Conservation (phyloP, 1,140 invertebrate genomes). For the Sweltsa coloradensis region DNA sequence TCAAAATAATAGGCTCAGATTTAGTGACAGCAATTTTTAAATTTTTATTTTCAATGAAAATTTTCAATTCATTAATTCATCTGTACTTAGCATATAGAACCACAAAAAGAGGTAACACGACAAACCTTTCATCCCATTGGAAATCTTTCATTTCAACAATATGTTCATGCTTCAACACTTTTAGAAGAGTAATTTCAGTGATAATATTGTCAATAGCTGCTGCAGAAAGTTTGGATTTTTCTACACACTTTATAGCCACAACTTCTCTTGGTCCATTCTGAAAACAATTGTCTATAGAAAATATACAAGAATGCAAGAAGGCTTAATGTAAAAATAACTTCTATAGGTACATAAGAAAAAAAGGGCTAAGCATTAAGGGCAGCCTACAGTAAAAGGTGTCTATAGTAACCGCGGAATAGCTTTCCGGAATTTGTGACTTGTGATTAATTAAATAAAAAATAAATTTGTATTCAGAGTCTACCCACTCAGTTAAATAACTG, state of each 20-base stretch:
- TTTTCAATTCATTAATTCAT: not conserved
- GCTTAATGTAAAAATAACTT: too few relatives aligned
- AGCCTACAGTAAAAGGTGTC: too few relatives aligned
- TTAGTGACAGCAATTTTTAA: not conserved
- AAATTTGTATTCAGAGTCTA: too few relatives aligned
- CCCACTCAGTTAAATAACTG: too few relatives aligned
- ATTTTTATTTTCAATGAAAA: not conserved
- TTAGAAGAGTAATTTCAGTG: constrained; percentile 74
- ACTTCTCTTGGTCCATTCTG: constrained; percentile 46
- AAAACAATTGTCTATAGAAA: too few relatives aligned
- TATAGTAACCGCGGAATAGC: too few relatives aligned
- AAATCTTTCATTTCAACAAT: constrained; percentile 81
- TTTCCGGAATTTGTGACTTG: too few relatives aligned
- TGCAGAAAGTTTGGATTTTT: constrained; percentile 59
- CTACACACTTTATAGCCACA: constrained; percentile 75
- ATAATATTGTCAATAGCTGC: constrained; percentile 68
- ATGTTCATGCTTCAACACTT: constrained; percentile 67
- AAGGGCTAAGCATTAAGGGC: too few relatives aligned
- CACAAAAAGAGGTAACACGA: not conserved
- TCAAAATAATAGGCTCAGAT: not conserved
- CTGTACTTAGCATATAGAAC: not conserved
- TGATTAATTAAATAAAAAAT: too few relatives aligned
- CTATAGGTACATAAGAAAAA: not conserved
- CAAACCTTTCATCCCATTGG: constrained; percentile 57
- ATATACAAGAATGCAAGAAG: too few relatives aligned